Evolutionary conservation across 2,797 vertebrate species (phyloP), one percentile per base, ranked within the genome.

Genomic region (Syngnathus rostellatus): DNA sequence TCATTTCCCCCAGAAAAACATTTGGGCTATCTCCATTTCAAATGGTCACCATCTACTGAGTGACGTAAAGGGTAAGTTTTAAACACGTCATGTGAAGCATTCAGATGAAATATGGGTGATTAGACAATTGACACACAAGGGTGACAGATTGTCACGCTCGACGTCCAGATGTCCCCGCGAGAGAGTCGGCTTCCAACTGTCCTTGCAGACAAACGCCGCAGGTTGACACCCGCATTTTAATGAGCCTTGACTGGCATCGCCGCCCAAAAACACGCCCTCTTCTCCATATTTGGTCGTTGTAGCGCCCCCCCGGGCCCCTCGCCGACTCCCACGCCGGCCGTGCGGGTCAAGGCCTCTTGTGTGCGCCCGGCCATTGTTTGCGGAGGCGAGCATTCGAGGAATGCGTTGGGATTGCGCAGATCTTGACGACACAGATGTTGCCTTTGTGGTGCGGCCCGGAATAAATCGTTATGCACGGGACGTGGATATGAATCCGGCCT

Each of bases 351-450:
- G n/a, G 62, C 62, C 63, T 51, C 73, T 72, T 69, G 68, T 55
- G 75, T 81, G 83, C 80, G 70, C 74, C 62, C 71, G 39, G 75
- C 57, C 73, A 80, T 88, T 88, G 86, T 89, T 88, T 88, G 78
- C 37, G 37, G 69, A 84, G 64, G 60, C 71, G 85, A 86, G 74
- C 76, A 87, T 91, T 73, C 69, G 41, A 87, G 78, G 89, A 91
- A 92, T 90, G 86, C 83, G 81, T 87, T 84, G 81, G 73, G 80
- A 86, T 81, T 81, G 82, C 31, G 41, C 69, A 79, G 74, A 67
- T 76, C 73, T 85, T 77, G 66, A 78, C 75, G 82, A 76, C 78
- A 81, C 83, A 85, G 77, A 76, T 85, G 78, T 81, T 79, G 64
- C 46, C 72, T 80, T 80, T 80, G 75, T 83, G 78, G 68, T 74